Percentiles rank a stretch among this genome's conserved stretches.
phyloP scores from a whole-genome alignment of 2,797 vertebrate genomes.

The Pristis pectinata region DNA sequence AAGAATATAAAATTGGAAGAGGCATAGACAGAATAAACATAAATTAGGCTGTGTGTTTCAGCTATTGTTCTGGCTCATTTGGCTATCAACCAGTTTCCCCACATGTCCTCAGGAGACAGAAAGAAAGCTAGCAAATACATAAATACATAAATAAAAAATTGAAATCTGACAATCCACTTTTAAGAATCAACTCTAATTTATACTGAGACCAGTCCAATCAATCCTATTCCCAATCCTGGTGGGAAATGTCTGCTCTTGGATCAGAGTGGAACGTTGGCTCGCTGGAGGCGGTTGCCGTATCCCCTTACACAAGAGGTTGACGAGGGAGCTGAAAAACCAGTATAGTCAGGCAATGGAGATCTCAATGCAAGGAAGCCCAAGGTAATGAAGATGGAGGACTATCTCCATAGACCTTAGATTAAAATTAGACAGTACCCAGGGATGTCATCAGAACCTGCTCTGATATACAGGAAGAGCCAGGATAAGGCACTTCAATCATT shows the following conservation, averaged over 20 bases:
- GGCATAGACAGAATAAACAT: not conserved
- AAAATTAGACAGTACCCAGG: not conserved
- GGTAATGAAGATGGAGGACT: not conserved
- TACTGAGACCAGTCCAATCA: not conserved
- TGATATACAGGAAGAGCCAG: too few relatives aligned
- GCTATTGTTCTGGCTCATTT: not conserved
- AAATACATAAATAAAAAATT: not conserved
- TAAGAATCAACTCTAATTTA: not conserved
- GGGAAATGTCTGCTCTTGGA: not conserved
- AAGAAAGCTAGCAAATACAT: not conserved
- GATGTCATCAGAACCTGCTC: not conserved
- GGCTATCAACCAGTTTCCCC: not conserved
- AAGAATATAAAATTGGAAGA: not conserved
- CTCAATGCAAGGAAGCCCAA: not conserved
- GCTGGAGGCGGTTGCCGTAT: not conserved
- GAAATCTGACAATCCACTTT: not conserved
- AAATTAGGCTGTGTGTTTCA: not conserved
- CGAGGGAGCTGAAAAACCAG: not conserved
- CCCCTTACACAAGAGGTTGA: not conserved
- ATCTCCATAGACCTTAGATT: not conserved
- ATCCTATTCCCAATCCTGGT: not conserved
- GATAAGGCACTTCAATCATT: not conserved
- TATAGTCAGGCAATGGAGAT: not conserved
- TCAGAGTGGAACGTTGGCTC: not conserved
- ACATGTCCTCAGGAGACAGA: not conserved